Conservation (phyloP, 2,888 invertebrate genomes). For the Sympetrum striolatum region DNA sequence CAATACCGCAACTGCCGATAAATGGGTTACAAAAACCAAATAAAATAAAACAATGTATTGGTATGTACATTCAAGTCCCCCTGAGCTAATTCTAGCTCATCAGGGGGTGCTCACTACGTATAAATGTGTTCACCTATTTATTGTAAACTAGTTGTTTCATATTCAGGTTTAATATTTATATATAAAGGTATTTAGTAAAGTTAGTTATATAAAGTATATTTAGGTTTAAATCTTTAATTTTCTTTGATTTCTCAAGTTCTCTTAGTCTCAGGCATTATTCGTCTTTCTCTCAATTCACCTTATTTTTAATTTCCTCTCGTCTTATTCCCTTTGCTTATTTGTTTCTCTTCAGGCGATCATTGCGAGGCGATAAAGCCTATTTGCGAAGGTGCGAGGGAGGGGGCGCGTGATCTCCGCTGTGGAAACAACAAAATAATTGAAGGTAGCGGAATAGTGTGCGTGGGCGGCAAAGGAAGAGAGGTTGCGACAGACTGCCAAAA, state of each 20-base stretch:
- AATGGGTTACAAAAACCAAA: too few species aligned
- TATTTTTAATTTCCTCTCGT: neutral
- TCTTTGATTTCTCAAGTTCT: neutral
- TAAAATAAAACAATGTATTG: too few species aligned
- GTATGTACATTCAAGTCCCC: too few species aligned
- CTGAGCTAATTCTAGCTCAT: too few species aligned
- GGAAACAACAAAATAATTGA: neutral
- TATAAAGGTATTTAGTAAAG: too few species aligned
- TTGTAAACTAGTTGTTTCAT: too few species aligned
- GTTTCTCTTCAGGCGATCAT: neutral
- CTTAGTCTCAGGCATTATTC: neutral
- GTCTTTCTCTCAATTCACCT: neutral
- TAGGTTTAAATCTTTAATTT: too few species aligned
- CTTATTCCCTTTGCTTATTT: neutral
- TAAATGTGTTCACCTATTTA: too few species aligned
- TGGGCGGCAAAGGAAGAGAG: neutral
- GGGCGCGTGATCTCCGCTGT: neutral
- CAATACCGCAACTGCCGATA: too few species aligned
- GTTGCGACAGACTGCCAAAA: neutral
- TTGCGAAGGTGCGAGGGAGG: neutral
- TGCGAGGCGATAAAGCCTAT: neutral
- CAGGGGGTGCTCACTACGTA: too few species aligned
- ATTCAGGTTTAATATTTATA: too few species aligned
- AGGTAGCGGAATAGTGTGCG: neutral
- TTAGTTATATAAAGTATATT: too few species aligned